A percentile compares a stretch with the other conserved stretches of the same genome.
These are phyloP conservation scores for Atethmia centrago DNA, from an alignment of 2,888 invertebrate species.

Conservation along the genomic window DNA sequence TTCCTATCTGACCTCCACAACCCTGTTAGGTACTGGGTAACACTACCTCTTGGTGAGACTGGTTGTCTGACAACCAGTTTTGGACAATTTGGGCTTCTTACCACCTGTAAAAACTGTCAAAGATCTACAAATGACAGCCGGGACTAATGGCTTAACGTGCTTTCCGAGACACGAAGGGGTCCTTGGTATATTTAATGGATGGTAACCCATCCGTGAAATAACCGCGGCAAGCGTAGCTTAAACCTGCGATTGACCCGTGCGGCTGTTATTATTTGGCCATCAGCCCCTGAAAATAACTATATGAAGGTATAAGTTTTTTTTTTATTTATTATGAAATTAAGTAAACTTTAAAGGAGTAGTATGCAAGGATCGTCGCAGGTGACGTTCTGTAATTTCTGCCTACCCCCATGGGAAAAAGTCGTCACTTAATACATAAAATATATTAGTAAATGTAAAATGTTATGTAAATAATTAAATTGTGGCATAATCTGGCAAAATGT, in stretches of 20 bases:
- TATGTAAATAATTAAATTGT: neutral
- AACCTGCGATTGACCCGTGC: neutral
- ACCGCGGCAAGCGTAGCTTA: too few relatives aligned
- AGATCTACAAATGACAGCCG: neutral
- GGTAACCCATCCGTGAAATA: neutral
- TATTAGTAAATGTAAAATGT: too few relatives aligned
- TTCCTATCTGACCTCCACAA: neutral
- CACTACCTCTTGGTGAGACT: neutral
- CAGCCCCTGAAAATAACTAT: neutral
- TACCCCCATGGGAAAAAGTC: too few relatives aligned
- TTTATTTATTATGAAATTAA: neutral
- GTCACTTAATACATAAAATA: neutral
- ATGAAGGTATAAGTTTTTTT: neutral
- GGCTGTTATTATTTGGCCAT: neutral
- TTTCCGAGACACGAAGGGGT: neutral
- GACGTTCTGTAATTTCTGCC: neutral
- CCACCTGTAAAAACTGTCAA: neutral
- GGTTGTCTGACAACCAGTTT: neutral
- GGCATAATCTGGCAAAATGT: neutral
- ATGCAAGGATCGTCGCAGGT: neutral
- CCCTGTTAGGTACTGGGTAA: neutral
- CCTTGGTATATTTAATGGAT: neutral
- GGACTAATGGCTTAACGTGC: too few relatives aligned
- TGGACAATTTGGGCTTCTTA: neutral
- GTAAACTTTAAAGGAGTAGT: neutral